Evolutionary conservation across 2,113 vertebrate genomes (phyloP).

Genomic region (Microtus richardsoni): DNA sequence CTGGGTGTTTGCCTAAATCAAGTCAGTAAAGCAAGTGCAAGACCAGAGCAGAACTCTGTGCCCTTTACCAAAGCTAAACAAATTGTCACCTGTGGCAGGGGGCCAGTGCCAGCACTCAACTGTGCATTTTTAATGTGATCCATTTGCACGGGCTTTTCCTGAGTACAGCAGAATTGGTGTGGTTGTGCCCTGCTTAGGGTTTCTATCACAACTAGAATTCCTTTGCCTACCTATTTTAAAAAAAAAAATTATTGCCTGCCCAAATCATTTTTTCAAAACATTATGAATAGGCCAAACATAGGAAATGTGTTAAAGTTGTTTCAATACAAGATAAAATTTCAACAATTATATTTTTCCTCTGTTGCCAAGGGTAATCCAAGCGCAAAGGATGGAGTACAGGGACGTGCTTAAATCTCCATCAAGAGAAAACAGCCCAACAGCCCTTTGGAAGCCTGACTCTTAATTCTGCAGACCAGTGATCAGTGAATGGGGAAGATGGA

Average conservation of each 20-base stretch:
- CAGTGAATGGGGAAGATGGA: constrained; percentile 82
- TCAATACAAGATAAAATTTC: constrained; percentile 68
- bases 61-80: constrained; percentile 70
- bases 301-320: constrained; percentile 56
- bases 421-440: constrained; percentile 66
- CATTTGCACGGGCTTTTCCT: constrained; percentile 45
- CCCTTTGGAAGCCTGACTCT: constrained; percentile 73
- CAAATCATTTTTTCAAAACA: constrained; percentile 18
- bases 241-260: neutral
- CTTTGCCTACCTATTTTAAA: neutral
- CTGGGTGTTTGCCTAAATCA: neutral
- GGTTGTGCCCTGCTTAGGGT: constrained; percentile 63
- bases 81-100: constrained; percentile 59
- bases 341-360: constrained; percentile 58
- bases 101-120: neutral
- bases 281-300: constrained; percentile 43
- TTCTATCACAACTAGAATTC: constrained; percentile 66
- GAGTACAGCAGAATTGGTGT: constrained; percentile 49
- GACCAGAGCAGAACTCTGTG: constrained; percentile 39
- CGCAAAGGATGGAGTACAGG: constrained; percentile 62
- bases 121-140: constrained; percentile 61
- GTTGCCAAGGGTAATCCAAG: constrained; percentile 55
- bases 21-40: constrained; percentile 27
- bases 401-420: constrained; percentile 75
- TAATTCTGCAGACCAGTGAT: constrained; percentile 82